Evolutionary conservation across 2,113 vertebrate genomes (phyloP), one percentile per base, ranked within the genome.

Genomic region (Copsychus sechellarum): DNA sequence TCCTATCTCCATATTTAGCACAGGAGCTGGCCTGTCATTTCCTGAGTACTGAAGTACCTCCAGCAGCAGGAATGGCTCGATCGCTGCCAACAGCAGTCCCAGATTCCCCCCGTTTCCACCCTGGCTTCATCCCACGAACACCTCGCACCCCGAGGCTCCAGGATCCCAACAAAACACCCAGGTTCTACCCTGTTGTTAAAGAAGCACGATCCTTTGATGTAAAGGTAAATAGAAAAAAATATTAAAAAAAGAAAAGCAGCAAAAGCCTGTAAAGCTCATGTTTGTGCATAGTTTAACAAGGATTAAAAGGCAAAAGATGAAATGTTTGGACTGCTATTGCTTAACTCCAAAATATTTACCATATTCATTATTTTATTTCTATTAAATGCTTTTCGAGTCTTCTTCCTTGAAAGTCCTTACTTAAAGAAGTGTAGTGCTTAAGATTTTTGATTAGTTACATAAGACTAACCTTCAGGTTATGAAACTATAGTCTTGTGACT

Each of bases 161-260:
- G 94, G 98, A 99, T 98, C 98, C 98, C 78, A 99, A 83, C 92
- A 99, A 98, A 98, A 98, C 98, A 9, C 98, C 98, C 5, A 98
- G 99, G 48, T 99, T 99, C 97, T 99, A 99, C 95, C 99, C 99
- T 45, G 99, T 99, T 61, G 98, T 99, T 88, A 99, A 99, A 97
- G 99, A 99, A 95, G 97, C 98, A 43, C 98, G 95, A 84, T 92
- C 96, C 78, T 92, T 99, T 36, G 98, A 99, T 56, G 78, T 96
- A 56, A 98, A 99, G 98, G 99, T 99, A 98, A 87, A 42, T 6
- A 48, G 50, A 86, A 93, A 60, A 50, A n/a, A 1, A 14, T 54
- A 2, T 4, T 57, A 65, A 47, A 53, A 43, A 8, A 23, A 6
- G 6, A 25, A 50, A 12, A 47, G 1, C 15, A 47, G 56, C 47